These are phyloP conservation scores for Lutraria rhynchaena DNA, from an alignment of 1,140 invertebrate species.

Conservation along the genomic window DNA sequence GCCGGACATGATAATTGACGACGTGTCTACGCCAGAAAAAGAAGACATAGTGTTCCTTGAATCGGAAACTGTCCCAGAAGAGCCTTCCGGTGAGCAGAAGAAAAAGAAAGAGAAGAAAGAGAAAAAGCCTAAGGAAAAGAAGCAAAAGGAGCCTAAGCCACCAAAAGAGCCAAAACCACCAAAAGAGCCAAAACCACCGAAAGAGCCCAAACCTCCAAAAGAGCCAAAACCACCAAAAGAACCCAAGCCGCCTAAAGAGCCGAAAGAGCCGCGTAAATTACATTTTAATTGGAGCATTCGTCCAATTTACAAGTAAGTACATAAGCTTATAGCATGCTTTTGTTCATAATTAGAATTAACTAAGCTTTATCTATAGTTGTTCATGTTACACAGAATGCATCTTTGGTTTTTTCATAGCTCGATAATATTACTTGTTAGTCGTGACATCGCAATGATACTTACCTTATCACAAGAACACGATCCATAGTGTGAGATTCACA, in stretches of 20 bases:
- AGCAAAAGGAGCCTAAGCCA: slow-evolving; percentile 10
- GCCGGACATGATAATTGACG: slow-evolving; percentile 14
- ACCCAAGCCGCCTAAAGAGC: slow-evolving; percentile 10
- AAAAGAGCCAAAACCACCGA: slow-evolving; percentile 23
- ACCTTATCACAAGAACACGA: no score
- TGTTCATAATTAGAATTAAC: neutral
- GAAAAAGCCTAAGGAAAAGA: slow-evolving; percentile 31
- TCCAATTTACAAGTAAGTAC: slow-evolving; percentile 42
- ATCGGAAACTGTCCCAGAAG: slow-evolving; percentile 24
- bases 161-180: slow-evolving; percentile 31
- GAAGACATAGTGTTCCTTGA: slow-evolving; percentile 50
- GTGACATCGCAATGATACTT: no score
- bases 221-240: slow-evolving; percentile 30
- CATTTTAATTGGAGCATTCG: slow-evolving; percentile 39
- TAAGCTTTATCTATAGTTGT: neutral
- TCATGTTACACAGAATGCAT: neutral
- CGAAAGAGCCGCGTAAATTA: neutral
- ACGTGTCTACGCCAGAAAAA: slow-evolving; percentile 27
- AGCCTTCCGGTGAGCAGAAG: neutral
- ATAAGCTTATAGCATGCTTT: neutral
- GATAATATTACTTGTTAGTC: neutral
- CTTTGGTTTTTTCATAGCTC: neutral
- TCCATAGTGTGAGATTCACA: no score
- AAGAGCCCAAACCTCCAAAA: slow-evolving; percentile 15
- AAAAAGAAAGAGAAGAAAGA: slow-evolving; percentile 32